phyloP scores from a whole-genome alignment of 2,888 invertebrate genomes.

The Caenorhabditis uteleia region DNA sequence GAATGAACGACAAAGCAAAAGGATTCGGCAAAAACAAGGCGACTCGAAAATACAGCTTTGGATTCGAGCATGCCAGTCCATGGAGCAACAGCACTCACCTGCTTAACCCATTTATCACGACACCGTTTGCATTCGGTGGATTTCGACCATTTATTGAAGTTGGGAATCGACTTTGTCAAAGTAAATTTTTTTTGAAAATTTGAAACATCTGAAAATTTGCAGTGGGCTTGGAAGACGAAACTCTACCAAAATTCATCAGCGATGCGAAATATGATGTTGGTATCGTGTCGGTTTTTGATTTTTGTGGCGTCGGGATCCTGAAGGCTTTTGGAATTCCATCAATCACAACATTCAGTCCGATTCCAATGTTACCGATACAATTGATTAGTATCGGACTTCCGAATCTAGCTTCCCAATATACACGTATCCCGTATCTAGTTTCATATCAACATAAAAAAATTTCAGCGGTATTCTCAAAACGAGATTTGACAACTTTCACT shows the following conservation, averaged over 20 bases:
- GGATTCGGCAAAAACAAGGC: conserved; percentile 30
- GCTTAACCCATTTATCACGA: conserved; percentile 25
- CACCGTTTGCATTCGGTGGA: conserved; percentile 5
- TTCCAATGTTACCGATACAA: conserved; percentile 9
- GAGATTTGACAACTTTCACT: conserved; percentile 5
- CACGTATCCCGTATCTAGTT: no score
- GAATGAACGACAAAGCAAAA: conserved; percentile 28
- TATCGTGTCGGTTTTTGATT: conserved; percentile 33
- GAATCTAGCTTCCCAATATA: conserved; percentile 7
- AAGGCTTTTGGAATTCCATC: conserved; percentile 11
- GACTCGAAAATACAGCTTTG: conserved; percentile 8
- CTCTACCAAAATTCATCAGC: conserved; percentile 22
- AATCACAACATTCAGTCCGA: conserved; percentile 8
- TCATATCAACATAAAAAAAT: not conserved
- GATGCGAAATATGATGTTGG: conserved; percentile 31
- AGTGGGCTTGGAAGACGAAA: conserved; percentile 24
- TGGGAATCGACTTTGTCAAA: conserved; percentile 19
- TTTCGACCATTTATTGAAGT: conserved; percentile 10
- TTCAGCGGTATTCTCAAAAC: conserved; percentile 17
- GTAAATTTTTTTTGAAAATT: conserved; percentile 1
- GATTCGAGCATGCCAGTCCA: conserved; percentile 20
- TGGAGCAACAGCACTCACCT: conserved; percentile 31
- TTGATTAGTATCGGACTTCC: conserved; percentile 7
- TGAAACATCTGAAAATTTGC: not conserved
- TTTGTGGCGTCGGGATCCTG: conserved; percentile 21